These are phyloP conservation scores for Palythoa grandiflora DNA, from an alignment of 92 coral and sea anemone species.

Conservation along the genomic window DNA sequence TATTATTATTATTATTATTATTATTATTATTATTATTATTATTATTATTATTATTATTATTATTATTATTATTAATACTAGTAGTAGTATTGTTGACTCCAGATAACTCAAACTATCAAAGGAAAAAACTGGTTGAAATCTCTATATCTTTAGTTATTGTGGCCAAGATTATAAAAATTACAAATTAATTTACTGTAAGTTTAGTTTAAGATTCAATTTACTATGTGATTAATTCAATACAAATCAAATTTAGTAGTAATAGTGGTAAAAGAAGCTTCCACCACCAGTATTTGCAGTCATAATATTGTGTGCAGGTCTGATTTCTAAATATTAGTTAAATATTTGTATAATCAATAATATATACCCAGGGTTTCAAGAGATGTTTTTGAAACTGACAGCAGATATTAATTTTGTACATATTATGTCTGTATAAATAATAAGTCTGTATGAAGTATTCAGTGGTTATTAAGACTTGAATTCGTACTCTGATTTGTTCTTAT, in stretches of 20 bases:
- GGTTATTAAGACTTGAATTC: background rate
- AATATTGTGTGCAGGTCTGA: background rate
- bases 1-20: too few relatives aligned
- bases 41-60: too few relatives aligned
- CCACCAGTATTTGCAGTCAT: background rate
- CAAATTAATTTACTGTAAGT: conserved; percentile 3
- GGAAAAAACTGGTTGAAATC: background rate
- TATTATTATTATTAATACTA: background rate
- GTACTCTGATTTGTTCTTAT: background rate
- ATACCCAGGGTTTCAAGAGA: background rate
- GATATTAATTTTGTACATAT: background rate
- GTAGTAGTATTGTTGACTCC: background rate
- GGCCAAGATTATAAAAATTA: background rate
- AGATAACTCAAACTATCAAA: background rate
- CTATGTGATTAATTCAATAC: background rate
- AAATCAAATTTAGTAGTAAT: background rate
- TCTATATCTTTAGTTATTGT: conserved; percentile 5
- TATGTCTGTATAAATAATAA: conserved; percentile 9
- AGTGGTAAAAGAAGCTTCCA: conserved; percentile 1
- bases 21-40: too few relatives aligned
- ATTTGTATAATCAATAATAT: conserved; percentile 3
- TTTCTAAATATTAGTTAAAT: background rate
- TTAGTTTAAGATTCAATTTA: background rate
- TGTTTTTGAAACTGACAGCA: conserved; percentile 7
- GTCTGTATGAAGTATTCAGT: background rate